Evolutionary conservation across 92 coral and sea anemone species (phyloP).

Genomic region (Nematostella vectensis): DNA sequence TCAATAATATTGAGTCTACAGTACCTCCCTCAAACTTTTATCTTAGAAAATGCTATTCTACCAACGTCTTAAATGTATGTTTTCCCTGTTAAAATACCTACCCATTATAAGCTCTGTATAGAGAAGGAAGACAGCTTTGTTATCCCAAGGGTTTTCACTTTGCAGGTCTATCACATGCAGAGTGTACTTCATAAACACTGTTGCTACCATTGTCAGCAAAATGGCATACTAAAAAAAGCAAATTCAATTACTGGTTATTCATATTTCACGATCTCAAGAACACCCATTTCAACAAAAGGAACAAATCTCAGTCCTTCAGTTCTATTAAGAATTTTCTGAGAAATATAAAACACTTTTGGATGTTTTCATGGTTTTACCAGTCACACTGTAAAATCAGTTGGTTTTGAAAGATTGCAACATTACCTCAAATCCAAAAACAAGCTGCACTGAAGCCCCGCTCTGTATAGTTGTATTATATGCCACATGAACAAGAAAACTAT

Average conservation of each 20-base stretch:
- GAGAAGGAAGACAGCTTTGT: slow-evolving; percentile 93
- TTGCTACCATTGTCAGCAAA: slow-evolving; percentile 83
- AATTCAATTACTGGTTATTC: not conserved
- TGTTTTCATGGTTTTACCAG: too few relatives aligned
- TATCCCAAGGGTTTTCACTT: slow-evolving; percentile 99
- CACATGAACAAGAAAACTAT: slow-evolving; percentile 73
- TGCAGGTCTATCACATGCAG: slow-evolving; percentile 89
- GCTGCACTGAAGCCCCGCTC: slow-evolving; percentile 97
- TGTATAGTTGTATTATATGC: slow-evolving; percentile 86
- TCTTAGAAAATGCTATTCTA: too few relatives aligned
- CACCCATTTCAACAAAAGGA: not conserved
- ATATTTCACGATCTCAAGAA: not conserved
- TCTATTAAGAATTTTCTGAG: too few relatives aligned
- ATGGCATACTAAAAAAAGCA: slow-evolving; percentile 81
- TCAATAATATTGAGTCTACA: too few relatives aligned
- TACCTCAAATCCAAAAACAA: slow-evolving; percentile 99
- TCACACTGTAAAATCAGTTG: too few relatives aligned
- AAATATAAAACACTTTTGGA: too few relatives aligned
- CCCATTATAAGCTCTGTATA: slow-evolving; percentile 97
- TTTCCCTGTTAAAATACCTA: too few relatives aligned
- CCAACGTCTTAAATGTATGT: too few relatives aligned
- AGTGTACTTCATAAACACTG: slow-evolving; percentile 84
- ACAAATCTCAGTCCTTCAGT: too few relatives aligned
- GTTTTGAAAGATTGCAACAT: too few relatives aligned
- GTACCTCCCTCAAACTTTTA: too few relatives aligned